These are phyloP conservation scores for Diphyllodes magnificus DNA, from an alignment of 2,113 vertebrate species.

Conservation along the genomic window DNA sequence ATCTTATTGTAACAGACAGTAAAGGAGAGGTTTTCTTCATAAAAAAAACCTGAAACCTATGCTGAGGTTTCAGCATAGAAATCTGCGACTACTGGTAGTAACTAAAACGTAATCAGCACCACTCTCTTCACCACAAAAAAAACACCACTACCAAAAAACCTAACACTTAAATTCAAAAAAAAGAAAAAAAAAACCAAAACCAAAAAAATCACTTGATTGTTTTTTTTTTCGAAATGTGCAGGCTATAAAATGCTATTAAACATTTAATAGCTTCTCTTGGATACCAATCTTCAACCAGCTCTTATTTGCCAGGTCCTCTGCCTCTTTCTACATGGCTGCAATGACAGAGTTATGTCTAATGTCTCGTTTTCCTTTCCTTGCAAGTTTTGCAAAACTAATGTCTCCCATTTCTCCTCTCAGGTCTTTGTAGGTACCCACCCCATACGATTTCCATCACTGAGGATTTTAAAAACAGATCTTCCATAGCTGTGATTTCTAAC, in stretches of 20 bases:
- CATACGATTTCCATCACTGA: neutral
- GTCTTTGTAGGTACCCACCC: neutral
- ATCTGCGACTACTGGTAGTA: neutral
- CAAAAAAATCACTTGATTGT: neutral
- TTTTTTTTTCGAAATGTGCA: neutral
- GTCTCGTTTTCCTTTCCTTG: neutral
- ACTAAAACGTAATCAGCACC: neutral
- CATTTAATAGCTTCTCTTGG: neutral
- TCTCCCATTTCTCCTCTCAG: neutral
- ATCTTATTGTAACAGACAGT: neutral
- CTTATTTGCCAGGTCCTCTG: neutral
- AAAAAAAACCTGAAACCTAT: no score
- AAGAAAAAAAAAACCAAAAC: neutral
- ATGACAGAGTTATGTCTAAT: neutral
- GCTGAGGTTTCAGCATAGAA: neutral
- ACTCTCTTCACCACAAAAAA: neutral
- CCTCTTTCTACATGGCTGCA: neutral
- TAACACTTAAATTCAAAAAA: no score
- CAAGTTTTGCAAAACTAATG: neutral
- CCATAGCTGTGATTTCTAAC: neutral
- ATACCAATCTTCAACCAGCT: neutral
- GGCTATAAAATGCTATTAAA: neutral
- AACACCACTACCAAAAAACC: accelerated
- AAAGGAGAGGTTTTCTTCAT: neutral
- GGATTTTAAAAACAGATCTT: neutral